Percentiles rank a stretch among this genome's conserved stretches.
Evolutionary conservation across 2,113 vertebrate species (phyloP).

Genomic region (Chaenogobius annularis): DNA sequence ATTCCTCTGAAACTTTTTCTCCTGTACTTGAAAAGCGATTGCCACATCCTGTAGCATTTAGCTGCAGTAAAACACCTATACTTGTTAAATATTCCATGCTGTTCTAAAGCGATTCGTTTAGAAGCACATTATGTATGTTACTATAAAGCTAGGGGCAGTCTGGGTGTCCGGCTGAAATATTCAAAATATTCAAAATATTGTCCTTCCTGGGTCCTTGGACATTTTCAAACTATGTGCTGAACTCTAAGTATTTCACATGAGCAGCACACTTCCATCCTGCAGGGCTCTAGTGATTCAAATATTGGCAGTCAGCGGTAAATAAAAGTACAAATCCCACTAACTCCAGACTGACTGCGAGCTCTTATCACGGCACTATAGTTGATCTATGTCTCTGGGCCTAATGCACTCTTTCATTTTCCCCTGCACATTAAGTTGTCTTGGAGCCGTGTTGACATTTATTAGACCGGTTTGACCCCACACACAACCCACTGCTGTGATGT

Average conservation of each 20-base stretch:
- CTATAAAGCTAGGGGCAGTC: too few relatives aligned
- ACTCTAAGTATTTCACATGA: not conserved
- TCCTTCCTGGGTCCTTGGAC: too few relatives aligned
- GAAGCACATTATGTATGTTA: too few relatives aligned
- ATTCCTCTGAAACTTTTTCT: too few relatives aligned
- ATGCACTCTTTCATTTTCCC: conserved; percentile 11
- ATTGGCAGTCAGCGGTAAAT: not conserved
- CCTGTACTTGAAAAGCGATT: too few relatives aligned
- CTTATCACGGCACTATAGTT: conserved; percentile 24
- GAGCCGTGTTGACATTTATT: conserved; percentile 57
- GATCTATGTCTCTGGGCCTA: conserved; percentile 25
- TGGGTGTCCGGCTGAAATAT: too few relatives aligned
- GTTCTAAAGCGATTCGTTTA: too few relatives aligned
- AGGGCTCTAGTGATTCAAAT: conserved; percentile 2
- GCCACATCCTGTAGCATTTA: too few relatives aligned
- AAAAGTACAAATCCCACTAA: not conserved
- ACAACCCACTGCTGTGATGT: conserved; percentile 37
- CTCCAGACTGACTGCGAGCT: not conserved
- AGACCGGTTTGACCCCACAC: conserved; percentile 37
- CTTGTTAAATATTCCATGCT: too few relatives aligned
- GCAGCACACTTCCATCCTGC: conserved; percentile 22
- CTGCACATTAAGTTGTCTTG: conserved; percentile 38
- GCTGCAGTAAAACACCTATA: too few relatives aligned
- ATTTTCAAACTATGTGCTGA: not conserved
- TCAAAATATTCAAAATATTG: too few relatives aligned